Evolutionary conservation across 1,140 invertebrate genomes (phyloP).

Genomic region (Drosophila eugracilis): DNA sequence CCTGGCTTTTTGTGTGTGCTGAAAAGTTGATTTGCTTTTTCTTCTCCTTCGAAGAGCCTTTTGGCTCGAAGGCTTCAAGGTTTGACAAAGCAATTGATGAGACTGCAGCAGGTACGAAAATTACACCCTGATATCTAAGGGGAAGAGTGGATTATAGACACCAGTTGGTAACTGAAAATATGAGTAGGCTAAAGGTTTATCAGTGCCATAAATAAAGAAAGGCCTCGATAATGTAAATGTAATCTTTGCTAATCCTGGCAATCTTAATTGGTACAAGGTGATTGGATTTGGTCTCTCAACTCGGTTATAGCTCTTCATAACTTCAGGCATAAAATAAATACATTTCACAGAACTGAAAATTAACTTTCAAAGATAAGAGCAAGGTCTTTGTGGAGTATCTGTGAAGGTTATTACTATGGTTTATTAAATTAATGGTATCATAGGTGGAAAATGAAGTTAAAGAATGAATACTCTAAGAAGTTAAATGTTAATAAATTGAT

Average conservation of each 20-base stretch:
- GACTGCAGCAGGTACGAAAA: conserved; percentile 37
- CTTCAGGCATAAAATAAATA: conserved; percentile 18
- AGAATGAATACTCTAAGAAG: too few species aligned
- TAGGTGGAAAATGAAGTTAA: too few species aligned
- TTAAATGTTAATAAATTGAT: too few species aligned
- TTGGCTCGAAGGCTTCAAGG: conserved; percentile 60
- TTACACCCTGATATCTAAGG: not conserved
- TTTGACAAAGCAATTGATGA: conserved; percentile 80
- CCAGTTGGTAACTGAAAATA: conserved; percentile 29
- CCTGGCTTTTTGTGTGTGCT: conserved; percentile 45
- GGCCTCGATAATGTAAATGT: conserved; percentile 44
- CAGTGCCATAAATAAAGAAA: conserved; percentile 42
- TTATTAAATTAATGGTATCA: too few species aligned
- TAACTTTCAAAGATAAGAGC: not conserved
- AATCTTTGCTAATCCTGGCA: conserved; percentile 41
- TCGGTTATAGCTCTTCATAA: not conserved
- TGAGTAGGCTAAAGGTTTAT: conserved; percentile 56
- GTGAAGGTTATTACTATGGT: not conserved
- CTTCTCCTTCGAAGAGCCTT: conserved; percentile 22
- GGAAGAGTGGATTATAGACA: not conserved
- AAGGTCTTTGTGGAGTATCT: not conserved
- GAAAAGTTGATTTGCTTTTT: conserved; percentile 64
- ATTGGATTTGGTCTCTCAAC: conserved; percentile 1
- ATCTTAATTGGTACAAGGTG: conserved; percentile 43
- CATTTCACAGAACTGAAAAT: not conserved